phyloP scores from a whole-genome alignment of 2,113 vertebrate species.

The Phoenicopterus ruber region DNA sequence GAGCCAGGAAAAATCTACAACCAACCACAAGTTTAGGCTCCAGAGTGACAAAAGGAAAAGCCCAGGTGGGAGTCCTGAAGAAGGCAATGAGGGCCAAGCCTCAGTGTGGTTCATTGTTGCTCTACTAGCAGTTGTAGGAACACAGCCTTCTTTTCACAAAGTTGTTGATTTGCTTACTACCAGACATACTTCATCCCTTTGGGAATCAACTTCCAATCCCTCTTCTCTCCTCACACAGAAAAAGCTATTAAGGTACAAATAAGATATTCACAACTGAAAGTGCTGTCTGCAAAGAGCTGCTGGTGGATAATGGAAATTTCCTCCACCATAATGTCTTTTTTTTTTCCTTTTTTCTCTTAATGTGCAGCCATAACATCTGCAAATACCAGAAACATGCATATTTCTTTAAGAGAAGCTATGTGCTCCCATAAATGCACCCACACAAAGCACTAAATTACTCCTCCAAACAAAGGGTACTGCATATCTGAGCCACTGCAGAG shows the following conservation, averaged over 20 bases:
- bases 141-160: not conserved
- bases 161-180: not conserved
- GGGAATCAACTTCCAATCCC: not conserved
- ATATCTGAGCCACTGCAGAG: not conserved
- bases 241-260: not conserved
- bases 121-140: not conserved
- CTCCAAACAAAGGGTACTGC: not conserved
- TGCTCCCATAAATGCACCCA: slow-evolving; percentile 11
- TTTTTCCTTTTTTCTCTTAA: not conserved
- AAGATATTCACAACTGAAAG: not conserved
- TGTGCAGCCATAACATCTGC: not conserved
- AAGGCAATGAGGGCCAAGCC: not conserved
- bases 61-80: not conserved
- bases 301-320: not conserved
- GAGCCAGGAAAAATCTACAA: not conserved
- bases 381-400: not conserved
- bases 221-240: not conserved
- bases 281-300: not conserved
- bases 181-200: not conserved
- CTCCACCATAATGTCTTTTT: not conserved
- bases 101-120: not conserved
- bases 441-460: slow-evolving; percentile 8
- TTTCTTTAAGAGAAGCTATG: not conserved
- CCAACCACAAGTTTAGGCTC: not conserved
- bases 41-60: not conserved